Evolutionary conservation across 2,113 vertebrate species (phyloP).

Genomic region (Morone saxatilis): DNA sequence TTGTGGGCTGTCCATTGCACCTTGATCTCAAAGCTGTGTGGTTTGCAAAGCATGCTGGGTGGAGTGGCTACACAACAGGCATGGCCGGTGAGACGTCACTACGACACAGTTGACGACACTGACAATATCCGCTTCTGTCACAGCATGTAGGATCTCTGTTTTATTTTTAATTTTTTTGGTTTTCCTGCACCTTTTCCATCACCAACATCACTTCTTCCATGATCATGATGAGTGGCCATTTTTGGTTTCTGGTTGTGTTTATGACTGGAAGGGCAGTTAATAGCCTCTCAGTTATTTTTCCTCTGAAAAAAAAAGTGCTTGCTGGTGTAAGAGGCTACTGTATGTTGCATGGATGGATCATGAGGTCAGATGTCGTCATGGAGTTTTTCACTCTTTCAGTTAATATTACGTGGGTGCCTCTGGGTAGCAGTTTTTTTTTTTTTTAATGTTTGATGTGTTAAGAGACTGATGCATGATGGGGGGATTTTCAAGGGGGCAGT

Average conservation of each 20-base stretch:
- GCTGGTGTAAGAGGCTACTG: conserved; percentile 68
- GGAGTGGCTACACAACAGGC: conserved; percentile 74
- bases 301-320: conserved; percentile 63
- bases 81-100: conserved; percentile 67
- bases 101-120: conserved; percentile 30
- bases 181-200: conserved; percentile 72
- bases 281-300: conserved; percentile 62
- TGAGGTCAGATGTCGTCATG: conserved; percentile 44
- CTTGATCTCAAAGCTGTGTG: conserved; percentile 73
- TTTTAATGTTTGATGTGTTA: conserved; percentile 45
- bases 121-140: conserved; percentile 67
- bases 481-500: conserved; percentile 41
- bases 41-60: conserved; percentile 82
- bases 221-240: conserved; percentile 67
- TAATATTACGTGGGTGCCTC: conserved; percentile 31
- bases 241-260: conserved; percentile 68
- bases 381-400: conserved; percentile 54
- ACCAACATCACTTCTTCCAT: conserved; percentile 69
- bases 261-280: conserved; percentile 49
- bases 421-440: conserved; percentile 46
- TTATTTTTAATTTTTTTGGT: conserved; percentile 31
- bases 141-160: conserved; percentile 75
- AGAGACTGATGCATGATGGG: conserved; percentile 73
- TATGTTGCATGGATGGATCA: conserved; percentile 78
- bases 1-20: conserved; percentile 77